Evolutionary conservation across 2,113 vertebrate species (phyloP).

Genomic region (Paedocypris sp.): DNA sequence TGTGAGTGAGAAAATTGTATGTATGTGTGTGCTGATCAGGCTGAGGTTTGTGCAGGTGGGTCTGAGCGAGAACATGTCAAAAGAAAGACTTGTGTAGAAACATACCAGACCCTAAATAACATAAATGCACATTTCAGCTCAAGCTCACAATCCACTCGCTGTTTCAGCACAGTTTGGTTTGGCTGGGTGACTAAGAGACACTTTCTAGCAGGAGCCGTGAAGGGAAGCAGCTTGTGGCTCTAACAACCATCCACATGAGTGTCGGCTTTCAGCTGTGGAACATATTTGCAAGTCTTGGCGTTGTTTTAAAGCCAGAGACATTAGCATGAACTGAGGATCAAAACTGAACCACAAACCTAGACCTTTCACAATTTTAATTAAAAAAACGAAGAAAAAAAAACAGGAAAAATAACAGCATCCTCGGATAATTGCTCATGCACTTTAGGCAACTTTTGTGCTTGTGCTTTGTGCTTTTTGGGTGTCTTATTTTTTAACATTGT

Average conservation of each 20-base stretch:
- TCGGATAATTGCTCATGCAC: too few species aligned
- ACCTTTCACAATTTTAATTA: not conserved
- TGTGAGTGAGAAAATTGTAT: too few species aligned
- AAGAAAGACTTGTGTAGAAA: slow-evolving; percentile 31
- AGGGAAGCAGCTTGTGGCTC: not conserved
- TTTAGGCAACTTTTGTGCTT: too few species aligned
- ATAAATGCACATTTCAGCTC: slow-evolving; percentile 31
- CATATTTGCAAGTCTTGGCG: slow-evolving; percentile 1
- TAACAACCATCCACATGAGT: not conserved
- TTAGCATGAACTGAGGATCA: not conserved
- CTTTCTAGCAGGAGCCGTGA: slow-evolving; percentile 21
- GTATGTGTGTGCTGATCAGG: slow-evolving; percentile 26
- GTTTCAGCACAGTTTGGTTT: slow-evolving; percentile 37
- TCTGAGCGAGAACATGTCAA: slow-evolving; percentile 15
- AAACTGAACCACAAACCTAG: not conserved
- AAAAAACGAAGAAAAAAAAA: too few species aligned
- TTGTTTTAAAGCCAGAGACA: not conserved
- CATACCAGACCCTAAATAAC: slow-evolving; percentile 34
- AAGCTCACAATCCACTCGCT: slow-evolving; percentile 27
- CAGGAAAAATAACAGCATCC: too few species aligned
- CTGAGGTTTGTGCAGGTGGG: slow-evolving; percentile 19
- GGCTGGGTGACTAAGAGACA: slow-evolving; percentile 32
- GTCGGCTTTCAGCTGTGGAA: not conserved
- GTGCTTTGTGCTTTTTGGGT: too few species aligned
- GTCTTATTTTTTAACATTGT: too few species aligned